Evolutionary conservation across 2,113 vertebrate genomes (phyloP).

Genomic region (Sprattus sprattus): DNA sequence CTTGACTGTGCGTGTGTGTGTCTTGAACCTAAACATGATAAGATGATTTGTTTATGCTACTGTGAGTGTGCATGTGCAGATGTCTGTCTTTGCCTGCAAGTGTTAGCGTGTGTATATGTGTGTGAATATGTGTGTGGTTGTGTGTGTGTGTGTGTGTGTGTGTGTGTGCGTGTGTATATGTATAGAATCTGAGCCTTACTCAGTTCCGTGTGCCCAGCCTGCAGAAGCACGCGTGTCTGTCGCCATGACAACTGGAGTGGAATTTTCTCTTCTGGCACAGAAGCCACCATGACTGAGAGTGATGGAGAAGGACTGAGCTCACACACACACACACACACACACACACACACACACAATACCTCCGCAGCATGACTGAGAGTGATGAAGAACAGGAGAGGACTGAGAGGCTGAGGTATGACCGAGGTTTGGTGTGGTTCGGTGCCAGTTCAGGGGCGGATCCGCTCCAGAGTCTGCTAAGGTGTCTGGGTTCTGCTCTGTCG

Average conservation of each 20-base stretch:
- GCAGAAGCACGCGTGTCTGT: constrained; percentile 4
- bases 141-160: background rate
- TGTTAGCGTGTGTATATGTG: background rate
- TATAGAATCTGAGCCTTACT: background rate
- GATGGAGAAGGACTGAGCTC: background rate
- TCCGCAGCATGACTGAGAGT: too few species aligned
- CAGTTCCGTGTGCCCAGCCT: background rate
- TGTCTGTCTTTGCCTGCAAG: background rate
- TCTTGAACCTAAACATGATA: background rate
- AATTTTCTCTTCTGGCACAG: background rate
- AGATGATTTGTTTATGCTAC: too few species aligned
- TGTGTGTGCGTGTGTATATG: background rate
- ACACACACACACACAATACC: too few species aligned
- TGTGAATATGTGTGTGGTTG: background rate
- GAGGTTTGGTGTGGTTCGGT: background rate
- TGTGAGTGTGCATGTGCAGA: background rate
- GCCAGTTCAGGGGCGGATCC: background rate
- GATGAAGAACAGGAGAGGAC: too few species aligned
- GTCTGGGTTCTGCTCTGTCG: background rate
- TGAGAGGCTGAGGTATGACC: too few species aligned
- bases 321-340: too few species aligned
- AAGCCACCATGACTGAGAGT: background rate
- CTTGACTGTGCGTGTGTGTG: too few species aligned
- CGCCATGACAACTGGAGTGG: constrained; percentile 18
- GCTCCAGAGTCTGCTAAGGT: background rate